Conservation (phyloP, 92 coral and sea anemone genomes). For the Meandrina meandrites region DNA sequence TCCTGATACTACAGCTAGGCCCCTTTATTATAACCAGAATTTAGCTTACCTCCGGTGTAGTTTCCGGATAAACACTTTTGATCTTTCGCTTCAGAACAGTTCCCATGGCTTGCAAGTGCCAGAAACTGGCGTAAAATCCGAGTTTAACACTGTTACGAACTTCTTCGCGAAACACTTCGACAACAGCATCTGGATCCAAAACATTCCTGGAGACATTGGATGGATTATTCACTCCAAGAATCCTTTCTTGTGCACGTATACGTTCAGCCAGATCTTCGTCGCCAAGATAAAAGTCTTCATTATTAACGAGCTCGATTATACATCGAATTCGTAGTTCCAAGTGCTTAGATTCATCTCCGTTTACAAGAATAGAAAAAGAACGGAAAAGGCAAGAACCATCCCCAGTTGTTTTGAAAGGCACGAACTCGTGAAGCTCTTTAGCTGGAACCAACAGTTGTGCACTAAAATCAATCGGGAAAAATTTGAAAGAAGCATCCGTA, state of each 20-base stretch:
- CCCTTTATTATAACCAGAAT: neutral
- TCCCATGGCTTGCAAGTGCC: conserved; percentile 6
- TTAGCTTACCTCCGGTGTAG: neutral
- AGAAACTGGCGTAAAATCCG: neutral
- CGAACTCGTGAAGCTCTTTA: neutral
- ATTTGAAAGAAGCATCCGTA: too few species aligned
- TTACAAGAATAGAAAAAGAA: neutral
- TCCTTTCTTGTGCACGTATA: neutral
- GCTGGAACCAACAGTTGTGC: conserved; percentile 6
- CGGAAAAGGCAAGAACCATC: conserved; percentile 18
- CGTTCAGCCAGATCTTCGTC: conserved; percentile 11
- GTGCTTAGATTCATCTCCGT: neutral
- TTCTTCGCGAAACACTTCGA: neutral
- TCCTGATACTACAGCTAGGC: neutral
- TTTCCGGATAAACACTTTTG: too few species aligned
- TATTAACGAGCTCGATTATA: neutral
- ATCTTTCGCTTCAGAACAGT: neutral
- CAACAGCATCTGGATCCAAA: neutral
- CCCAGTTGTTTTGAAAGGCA: conserved; percentile 2
- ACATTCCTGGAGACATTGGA: too few species aligned
- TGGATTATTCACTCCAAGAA: neutral
- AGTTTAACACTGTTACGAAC: neutral
- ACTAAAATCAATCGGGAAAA: too few species aligned
- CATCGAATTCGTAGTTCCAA: conserved; percentile 1
- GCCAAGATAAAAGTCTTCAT: conserved; percentile 1